A percentile compares a stretch with the other conserved stretches of the same genome.
Evolutionary conservation across 2,888 invertebrate genomes (phyloP).

Genomic region (Perizoma affinitatum): DNA sequence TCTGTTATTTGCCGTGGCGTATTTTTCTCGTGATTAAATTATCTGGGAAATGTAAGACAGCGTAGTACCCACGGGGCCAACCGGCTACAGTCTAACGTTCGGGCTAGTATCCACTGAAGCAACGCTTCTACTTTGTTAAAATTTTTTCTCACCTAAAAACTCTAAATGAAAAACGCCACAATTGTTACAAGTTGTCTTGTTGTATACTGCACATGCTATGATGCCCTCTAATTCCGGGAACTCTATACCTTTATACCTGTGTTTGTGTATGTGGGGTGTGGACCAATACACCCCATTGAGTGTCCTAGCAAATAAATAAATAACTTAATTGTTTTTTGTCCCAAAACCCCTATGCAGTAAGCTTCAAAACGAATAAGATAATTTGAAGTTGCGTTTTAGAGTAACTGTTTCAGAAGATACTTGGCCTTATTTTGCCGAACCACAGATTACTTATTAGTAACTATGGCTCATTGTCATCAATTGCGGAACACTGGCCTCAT

Average conservation of each 20-base stretch:
- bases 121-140: not conserved
- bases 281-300: too few species aligned
- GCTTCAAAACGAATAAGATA: too few species aligned
- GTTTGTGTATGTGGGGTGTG: too few species aligned
- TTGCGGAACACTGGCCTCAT: slow-evolving; percentile 25
- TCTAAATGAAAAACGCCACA: too few species aligned
- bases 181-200: too few species aligned
- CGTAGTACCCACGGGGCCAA: slow-evolving; percentile 23
- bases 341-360: too few species aligned
- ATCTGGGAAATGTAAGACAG: slow-evolving; percentile 33
- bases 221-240: too few species aligned
- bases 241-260: too few species aligned
- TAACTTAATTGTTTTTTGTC: too few species aligned
- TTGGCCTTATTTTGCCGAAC: not conserved
- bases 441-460: slow-evolving; percentile 12
- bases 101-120: slow-evolving; percentile 3
- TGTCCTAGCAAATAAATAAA: too few species aligned
- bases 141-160: too few species aligned
- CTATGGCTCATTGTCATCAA: slow-evolving; percentile 21
- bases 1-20: slow-evolving; percentile 25
- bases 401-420: not conserved
- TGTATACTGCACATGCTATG: too few species aligned
- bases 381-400: not conserved
- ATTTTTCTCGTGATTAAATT: slow-evolving; percentile 38
- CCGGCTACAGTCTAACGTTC: slow-evolving; percentile 11